Conservation (phyloP, 1,140 invertebrate species). For the Monochamus saltuarius region DNA sequence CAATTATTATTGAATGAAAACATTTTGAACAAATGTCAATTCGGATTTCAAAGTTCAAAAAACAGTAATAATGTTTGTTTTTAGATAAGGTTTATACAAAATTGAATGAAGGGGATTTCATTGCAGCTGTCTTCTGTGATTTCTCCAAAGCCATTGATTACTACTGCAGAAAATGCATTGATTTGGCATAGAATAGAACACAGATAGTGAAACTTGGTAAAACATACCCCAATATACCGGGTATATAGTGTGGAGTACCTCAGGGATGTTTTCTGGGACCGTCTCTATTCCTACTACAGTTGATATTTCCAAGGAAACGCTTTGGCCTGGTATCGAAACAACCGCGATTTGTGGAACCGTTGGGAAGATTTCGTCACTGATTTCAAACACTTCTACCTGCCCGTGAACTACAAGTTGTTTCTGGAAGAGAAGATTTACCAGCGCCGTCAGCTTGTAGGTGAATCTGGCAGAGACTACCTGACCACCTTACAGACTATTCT, state of each 20-base stretch:
- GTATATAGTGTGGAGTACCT: too few species aligned
- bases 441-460: background rate
- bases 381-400: constrained; percentile 12
- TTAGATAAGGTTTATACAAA: background rate
- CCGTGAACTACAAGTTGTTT: constrained; percentile 9
- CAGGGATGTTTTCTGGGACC: too few species aligned
- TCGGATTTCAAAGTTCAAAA: constrained; percentile 1
- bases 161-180: too few species aligned
- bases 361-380: constrained; percentile 4
- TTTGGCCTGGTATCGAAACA: constrained; percentile 19
- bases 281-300: too few species aligned
- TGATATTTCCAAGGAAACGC: too few species aligned
- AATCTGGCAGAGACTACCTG: constrained; percentile 5
- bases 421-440: constrained; percentile 9
- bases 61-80: background rate
- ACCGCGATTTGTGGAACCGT: constrained; percentile 5
- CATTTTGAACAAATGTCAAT: background rate
- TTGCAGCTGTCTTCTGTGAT: background rate
- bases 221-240: too few species aligned
- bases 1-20: background rate
- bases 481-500: constrained; percentile 19
- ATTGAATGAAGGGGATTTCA: background rate
- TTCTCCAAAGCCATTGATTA: background rate
- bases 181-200: too few species aligned
- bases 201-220: too few species aligned